phyloP scores from a whole-genome alignment of 2,113 vertebrate genomes.

The Anhinga anhinga region DNA sequence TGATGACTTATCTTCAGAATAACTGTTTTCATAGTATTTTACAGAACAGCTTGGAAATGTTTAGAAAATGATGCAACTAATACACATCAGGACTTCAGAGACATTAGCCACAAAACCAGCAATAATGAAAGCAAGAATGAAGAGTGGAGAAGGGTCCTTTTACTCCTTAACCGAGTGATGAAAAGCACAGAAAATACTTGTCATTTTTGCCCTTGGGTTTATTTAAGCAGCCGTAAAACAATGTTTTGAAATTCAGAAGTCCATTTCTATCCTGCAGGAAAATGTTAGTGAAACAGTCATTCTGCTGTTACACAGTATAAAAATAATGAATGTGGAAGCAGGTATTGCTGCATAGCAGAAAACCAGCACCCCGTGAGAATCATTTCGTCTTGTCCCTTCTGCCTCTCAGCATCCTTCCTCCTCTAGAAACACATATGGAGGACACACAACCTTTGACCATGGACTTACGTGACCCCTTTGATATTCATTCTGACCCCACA shows the following conservation, averaged over 20 bases:
- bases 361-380: accelerated
- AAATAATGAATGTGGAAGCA: background rate
- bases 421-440: background rate
- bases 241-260: background rate
- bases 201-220: background rate
- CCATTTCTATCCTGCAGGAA: background rate
- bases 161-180: background rate
- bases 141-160: background rate
- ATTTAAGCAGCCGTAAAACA: background rate
- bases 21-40: background rate
- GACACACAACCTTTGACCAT: background rate
- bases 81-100: background rate
- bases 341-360: background rate
- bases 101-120: background rate
- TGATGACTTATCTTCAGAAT: background rate
- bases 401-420: background rate
- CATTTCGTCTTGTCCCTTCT: background rate
- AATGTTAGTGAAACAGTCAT: background rate
- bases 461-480: background rate
- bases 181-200: background rate
- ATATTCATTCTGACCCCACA: background rate
- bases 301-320: background rate
- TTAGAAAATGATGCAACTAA: background rate
- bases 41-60: background rate
- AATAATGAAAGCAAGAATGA: background rate